These are phyloP conservation scores for Drosophila jambulina DNA, from an alignment of 1,140 invertebrate genomes.

Conservation along the genomic window DNA sequence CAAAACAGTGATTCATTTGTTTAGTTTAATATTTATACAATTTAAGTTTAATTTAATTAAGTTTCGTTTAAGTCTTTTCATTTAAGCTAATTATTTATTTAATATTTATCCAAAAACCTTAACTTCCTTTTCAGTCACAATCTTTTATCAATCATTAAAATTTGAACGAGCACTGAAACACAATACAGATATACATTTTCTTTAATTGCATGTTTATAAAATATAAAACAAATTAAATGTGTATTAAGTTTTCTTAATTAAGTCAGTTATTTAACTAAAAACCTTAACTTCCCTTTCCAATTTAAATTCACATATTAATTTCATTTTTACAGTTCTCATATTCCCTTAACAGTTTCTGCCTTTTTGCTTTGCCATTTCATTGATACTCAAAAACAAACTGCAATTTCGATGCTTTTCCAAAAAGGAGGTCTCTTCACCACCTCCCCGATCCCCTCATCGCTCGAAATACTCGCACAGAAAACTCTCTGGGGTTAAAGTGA, in stretches of 20 bases:
- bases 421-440: background rate
- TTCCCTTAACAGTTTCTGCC: background rate
- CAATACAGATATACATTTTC: too few relatives aligned
- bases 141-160: too few relatives aligned
- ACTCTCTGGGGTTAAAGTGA: conserved; percentile 29
- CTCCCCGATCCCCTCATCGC: background rate
- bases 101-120: too few relatives aligned
- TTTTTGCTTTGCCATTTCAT: background rate
- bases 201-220: background rate
- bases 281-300: background rate
- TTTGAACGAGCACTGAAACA: too few relatives aligned
- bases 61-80: too few relatives aligned
- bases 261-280: background rate
- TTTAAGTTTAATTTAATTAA: too few relatives aligned
- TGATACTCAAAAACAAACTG: background rate
- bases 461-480: conserved; percentile 14
- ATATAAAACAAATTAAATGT: background rate
- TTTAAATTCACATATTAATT: background rate
- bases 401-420: conserved; percentile 11
- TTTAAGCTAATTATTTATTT: too few relatives aligned
- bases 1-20: too few relatives aligned
- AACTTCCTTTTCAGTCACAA: too few relatives aligned
- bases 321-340: background rate
- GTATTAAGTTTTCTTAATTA: background rate
- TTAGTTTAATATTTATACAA: too few relatives aligned